Percentiles rank a stretch among this genome's conserved stretches.
Evolutionary conservation across 1,140 invertebrate genomes (phyloP).

Genomic region (Anoplolepis gracilipes): DNA sequence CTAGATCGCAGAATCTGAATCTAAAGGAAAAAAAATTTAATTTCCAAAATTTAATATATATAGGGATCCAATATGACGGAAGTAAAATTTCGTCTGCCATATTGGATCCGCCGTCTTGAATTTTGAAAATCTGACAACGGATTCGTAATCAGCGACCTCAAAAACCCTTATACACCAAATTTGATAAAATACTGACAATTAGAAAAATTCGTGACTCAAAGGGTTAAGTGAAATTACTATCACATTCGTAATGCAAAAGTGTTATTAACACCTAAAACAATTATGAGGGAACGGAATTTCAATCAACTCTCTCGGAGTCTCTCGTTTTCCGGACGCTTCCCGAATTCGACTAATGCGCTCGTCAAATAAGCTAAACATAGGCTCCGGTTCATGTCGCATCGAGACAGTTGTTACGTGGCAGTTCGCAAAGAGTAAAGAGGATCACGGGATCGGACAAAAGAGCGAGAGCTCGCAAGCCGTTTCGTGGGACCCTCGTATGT

Average conservation of each 20-base stretch:
- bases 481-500: constrained; percentile 82
- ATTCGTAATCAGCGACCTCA: no score
- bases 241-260: background rate
- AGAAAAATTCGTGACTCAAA: no score
- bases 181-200: no score
- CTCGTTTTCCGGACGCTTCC: background rate
- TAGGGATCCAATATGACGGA: no score
- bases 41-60: no score
- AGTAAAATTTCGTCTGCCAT: no score
- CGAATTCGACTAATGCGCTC: constrained; percentile 41
- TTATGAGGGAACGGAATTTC: background rate
- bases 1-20: no score
- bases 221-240: no score
- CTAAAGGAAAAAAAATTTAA: no score
- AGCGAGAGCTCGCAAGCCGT: constrained; percentile 62
- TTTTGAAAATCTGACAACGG: no score
- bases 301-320: background rate
- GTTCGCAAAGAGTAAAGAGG: constrained; percentile 74
- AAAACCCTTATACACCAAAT: no score
- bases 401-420: constrained; percentile 70
- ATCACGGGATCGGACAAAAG: constrained; percentile 78
- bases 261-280: background rate
- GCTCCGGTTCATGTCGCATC: constrained; percentile 62
- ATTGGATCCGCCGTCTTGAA: no score
- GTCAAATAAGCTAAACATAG: constrained; percentile 70